Evolutionary conservation across 1,140 invertebrate species (phyloP), one percentile per base, ranked within the genome.

Genomic region (Pseudomyrmex sp.): DNA sequence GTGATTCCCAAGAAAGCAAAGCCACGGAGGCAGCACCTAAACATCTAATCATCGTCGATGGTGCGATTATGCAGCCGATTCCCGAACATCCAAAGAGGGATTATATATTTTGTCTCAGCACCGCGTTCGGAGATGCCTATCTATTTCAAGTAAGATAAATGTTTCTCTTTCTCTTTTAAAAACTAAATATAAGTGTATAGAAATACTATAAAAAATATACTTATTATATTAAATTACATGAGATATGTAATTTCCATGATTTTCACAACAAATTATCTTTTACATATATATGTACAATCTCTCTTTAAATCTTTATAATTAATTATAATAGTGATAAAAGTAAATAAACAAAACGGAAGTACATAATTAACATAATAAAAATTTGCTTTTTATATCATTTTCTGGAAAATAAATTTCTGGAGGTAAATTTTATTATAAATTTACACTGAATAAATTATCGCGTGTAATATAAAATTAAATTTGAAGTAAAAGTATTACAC

Each of bases 11-110:
- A 66, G 98, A 98, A 92, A 97, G 97, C 18, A 95, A 97, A 61
- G 97, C 97, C 10, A 98, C 98, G 44, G 98, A 99, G 92, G 97
- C 98, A 23, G 97, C 98, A 15, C 98, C 98, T 20, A 98, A 98
- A 93, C 98, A 99, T 95, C 96, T 99, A 88, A 99, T 99, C 94
- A 99, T 99, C 92, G 98, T 99, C 84, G 98, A 99, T 93, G 98
- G 98, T 58, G 98, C 98, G 83, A 99, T 99, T 91, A 98, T 99
- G 97, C 99, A 99, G 94, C 98, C 98, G 44, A 99, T 99, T 92
- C 99, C 99, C 9, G 99, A 99, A 94, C 98, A 99, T 95, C 99
- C 99, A 0, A 99, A 99, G 94, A 95, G 98, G 87, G 98, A 99
- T 95, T 98, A 98, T 94, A 99, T 99, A 93, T 99, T 99, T 95